Base-by-base conservation (phyloP, 2,888 invertebrate genomes). In the Vesta saturnalis region DNA sequence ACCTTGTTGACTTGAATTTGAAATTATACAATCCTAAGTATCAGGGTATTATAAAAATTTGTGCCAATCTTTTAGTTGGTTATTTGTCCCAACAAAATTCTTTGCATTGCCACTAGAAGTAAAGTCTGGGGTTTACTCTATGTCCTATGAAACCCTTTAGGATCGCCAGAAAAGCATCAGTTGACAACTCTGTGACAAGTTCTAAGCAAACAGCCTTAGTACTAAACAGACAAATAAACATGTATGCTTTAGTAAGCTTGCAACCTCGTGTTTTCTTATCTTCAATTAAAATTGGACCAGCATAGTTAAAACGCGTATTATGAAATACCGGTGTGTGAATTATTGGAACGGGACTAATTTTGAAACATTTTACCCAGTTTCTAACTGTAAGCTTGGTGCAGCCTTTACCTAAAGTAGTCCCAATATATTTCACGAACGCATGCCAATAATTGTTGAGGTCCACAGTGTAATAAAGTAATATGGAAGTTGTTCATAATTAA, bases 101-200 rank as follows among this genome's bases (percentile, higher is more conserved):
- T n/a, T n/a, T n/a, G n/a, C n/a, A 10, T 43, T 43, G 43, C 14
- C 43, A 43, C 43, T 43, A 43, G 2, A 43, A n/a, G n/a, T 43
- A 43, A 43, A 43, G 43, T 43, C n/a, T 43, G 43, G 4, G 43
- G 43, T 43, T 43, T 43, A 43, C 43, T 43, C 43, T 43, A 43
- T 14, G 43, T 43, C 43, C 43, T 43, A 43, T 43, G 12, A 43
- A 43, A 43, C 43, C 2, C 12, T 43, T 43, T 43, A 43, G 43
- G 43, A 12, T 43, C 4, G 43, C 3, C 43, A 43, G 14, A 43
- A 43, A 43, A 12, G 43, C 43, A 43, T 43, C n/a, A n/a, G n/a
- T n/a, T n/a, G n/a, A n/a, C 14, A n/a, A n/a, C n/a, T n/a, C n/a
- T n/a, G n/a, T n/a, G n/a, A n/a, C n/a, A n/a, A n/a, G n/a, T n/a